Conservation (phyloP, 1,140 invertebrate species). For the Drosophila mauritiana region DNA sequence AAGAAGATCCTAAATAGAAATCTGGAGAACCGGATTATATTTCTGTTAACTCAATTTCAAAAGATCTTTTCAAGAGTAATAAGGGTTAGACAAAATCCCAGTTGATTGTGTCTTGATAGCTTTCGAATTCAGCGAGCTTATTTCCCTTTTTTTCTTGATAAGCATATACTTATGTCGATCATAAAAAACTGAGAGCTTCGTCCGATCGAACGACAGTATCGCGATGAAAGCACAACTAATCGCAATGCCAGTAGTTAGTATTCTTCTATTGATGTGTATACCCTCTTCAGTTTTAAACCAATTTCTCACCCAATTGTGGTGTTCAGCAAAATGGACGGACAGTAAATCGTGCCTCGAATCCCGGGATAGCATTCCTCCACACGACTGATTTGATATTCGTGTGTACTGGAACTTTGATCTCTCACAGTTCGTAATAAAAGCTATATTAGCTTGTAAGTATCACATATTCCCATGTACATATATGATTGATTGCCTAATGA, state of each 20-base stretch:
- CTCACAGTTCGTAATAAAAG: not conserved
- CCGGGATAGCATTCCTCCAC: conserved; percentile 3
- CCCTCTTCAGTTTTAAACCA: not conserved
- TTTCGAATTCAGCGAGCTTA: no score
- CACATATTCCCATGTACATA: no score
- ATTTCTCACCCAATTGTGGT: not conserved
- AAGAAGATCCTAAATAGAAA: no score
- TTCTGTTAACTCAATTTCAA: no score
- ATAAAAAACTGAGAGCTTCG: not conserved
- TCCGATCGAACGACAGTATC: not conserved
- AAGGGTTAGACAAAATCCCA: no score
- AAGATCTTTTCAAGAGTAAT: no score
- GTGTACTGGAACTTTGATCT: not conserved
- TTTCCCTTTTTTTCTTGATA: not conserved
- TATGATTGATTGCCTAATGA: not conserved
- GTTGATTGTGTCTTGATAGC: not conserved
- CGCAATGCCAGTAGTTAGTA: not conserved
- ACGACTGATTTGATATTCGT: not conserved
- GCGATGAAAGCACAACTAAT: not conserved
- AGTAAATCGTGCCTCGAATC: not conserved
- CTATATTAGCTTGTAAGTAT: no score
- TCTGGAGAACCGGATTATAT: not conserved
- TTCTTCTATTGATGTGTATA: not conserved
- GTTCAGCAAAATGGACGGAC: not conserved
- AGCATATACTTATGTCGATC: not conserved